A percentile compares a stretch with the other conserved stretches of the same genome.
These are phyloP conservation scores for Vultur gryphus DNA, from an alignment of 2,797 vertebrate genomes.

Conservation along the genomic window DNA sequence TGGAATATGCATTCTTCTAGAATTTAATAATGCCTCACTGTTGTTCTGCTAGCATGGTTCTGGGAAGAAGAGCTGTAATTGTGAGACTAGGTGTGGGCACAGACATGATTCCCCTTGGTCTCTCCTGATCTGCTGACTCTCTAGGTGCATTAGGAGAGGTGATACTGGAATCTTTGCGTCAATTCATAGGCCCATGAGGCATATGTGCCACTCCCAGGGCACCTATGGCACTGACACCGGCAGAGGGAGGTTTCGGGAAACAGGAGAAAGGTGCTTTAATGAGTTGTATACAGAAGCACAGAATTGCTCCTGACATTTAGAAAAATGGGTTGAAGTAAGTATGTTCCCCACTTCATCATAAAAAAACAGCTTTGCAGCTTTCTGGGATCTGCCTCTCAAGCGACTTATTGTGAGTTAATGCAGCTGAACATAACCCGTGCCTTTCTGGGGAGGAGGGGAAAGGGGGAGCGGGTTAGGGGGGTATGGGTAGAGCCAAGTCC, in stretches of 20 bases:
- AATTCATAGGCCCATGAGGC: background rate
- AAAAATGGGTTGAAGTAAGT: background rate
- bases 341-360: background rate
- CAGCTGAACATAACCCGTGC: background rate
- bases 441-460: background rate
- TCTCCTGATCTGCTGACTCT: background rate
- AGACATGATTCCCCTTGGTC: background rate
- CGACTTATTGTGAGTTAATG: background rate
- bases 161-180: background rate
- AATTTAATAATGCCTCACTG: background rate
- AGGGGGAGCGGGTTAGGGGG: background rate
- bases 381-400: background rate
- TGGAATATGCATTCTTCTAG: background rate
- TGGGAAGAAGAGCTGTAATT: background rate
- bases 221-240: background rate
- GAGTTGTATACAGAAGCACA: background rate
- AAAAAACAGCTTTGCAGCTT: background rate
- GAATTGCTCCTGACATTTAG: background rate
- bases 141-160: background rate
- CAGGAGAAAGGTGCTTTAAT: background rate
- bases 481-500: background rate
- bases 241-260: background rate
- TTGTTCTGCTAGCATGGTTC: background rate
- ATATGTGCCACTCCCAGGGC: background rate
- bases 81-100: background rate